A percentile compares a stretch with the other conserved stretches of the same genome.
Evolutionary conservation across 2,888 invertebrate species (phyloP).

Genomic region (Xanthostigma xanthostigma): DNA sequence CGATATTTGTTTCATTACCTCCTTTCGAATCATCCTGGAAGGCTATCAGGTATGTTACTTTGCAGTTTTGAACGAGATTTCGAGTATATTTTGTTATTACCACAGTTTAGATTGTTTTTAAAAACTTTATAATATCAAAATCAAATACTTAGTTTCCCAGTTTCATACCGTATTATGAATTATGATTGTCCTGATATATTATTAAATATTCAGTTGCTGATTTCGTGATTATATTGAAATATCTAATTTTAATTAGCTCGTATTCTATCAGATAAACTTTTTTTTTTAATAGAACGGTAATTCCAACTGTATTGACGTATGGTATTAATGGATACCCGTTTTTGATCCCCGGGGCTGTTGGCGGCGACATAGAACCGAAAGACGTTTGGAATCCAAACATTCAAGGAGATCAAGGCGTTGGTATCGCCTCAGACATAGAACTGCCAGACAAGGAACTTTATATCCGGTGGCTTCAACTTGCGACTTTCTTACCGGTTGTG

Average conservation of each 20-base stretch:
- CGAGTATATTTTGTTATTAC: too few species aligned
- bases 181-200: too few species aligned
- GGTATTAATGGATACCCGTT: slow-evolving; percentile 88
- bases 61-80: too few species aligned
- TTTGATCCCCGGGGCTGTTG: slow-evolving; percentile 84
- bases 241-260: too few species aligned
- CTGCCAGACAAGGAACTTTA: slow-evolving; percentile 71
- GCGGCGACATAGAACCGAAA: slow-evolving; percentile 66
- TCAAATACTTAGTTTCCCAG: too few species aligned
- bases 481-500: slow-evolving; percentile 82
- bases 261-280: too few species aligned
- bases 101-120: too few species aligned
- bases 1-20: slow-evolving; percentile 74
- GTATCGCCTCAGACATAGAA: slow-evolving; percentile 26
- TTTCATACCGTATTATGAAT: too few species aligned
- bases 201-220: too few species aligned
- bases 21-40: slow-evolving; percentile 82
- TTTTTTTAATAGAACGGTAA: slow-evolving; percentile 37
- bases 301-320: slow-evolving; percentile 76
- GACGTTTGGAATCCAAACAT: slow-evolving; percentile 25
- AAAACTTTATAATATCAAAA: too few species aligned
- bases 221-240: too few species aligned
- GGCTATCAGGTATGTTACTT: slow-evolving; percentile 20
- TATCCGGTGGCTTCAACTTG: slow-evolving; percentile 80
- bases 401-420: slow-evolving; percentile 20